Evolutionary conservation across 2,797 vertebrate genomes (phyloP).

Genomic region (Sebastes melanostomus): DNA sequence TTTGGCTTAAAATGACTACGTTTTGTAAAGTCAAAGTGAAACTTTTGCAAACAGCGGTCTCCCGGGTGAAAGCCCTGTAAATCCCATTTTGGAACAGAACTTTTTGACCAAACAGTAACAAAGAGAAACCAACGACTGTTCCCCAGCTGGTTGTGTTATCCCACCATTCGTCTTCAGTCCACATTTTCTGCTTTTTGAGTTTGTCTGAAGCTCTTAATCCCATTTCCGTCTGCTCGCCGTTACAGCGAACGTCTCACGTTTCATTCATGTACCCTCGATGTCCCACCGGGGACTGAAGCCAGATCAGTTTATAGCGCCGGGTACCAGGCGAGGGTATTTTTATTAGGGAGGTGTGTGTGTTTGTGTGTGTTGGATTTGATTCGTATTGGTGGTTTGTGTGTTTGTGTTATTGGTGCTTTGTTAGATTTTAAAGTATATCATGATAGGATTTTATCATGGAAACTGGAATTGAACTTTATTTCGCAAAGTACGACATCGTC

Average conservation of each 20-base stretch:
- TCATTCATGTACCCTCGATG: conserved; percentile 14
- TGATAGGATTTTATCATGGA: background rate
- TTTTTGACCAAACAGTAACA: background rate
- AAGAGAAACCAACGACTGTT: background rate
- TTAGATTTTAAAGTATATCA: background rate
- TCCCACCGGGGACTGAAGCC: conserved; percentile 23
- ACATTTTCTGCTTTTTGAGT: conserved; percentile 1
- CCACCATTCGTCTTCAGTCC: background rate
- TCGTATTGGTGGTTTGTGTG: background rate
- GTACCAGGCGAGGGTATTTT: conserved; percentile 29
- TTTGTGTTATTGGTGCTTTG: background rate
- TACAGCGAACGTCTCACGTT: conserved; percentile 27
- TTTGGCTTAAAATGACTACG: too few species aligned
- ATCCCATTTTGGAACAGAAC: background rate
- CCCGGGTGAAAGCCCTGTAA: too few species aligned
- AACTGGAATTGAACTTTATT: background rate
- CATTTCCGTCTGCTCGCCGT: conserved; percentile 26
- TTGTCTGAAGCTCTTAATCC: conserved; percentile 35
- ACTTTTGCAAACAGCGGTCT: too few species aligned
- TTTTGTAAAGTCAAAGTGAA: too few species aligned
- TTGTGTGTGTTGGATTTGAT: background rate
- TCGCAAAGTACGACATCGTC: background rate
- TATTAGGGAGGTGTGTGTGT: conserved; percentile 5
- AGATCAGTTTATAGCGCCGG: conserved; percentile 27
- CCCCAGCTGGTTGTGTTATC: background rate